These are phyloP conservation scores for Epinephelus lanceolatus DNA, from an alignment of 2,113 vertebrate genomes.

Conservation along the genomic window DNA sequence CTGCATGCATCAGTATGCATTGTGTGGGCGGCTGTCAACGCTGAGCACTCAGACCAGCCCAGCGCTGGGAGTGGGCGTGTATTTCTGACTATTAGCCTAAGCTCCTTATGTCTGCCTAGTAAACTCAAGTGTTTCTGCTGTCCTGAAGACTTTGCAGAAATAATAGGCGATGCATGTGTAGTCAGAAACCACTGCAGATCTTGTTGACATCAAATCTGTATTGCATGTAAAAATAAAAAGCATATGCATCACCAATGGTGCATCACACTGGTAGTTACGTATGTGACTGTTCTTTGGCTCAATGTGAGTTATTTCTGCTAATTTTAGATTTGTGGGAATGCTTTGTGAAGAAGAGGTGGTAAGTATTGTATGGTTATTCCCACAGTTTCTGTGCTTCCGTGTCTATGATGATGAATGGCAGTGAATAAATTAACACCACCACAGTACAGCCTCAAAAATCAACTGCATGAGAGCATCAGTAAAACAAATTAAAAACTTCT, in stretches of 20 bases:
- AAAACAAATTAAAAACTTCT: neutral
- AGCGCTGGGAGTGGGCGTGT: conserved; percentile 19
- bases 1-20: conserved; percentile 41
- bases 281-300: neutral
- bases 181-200: neutral
- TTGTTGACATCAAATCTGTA: neutral
- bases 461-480: neutral
- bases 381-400: too few species aligned
- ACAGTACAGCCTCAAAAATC: neutral
- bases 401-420: neutral
- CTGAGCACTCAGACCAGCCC: conserved; percentile 37
- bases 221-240: neutral
- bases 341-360: neutral
- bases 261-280: neutral
- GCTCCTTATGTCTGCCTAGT: conserved; percentile 33
- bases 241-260: neutral
- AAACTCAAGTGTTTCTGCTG: conserved; percentile 36
- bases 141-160: conserved; percentile 14
- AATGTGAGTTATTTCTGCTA: neutral
- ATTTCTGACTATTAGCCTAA: conserved; percentile 37
- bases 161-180: neutral
- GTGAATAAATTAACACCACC: neutral
- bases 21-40: conserved; percentile 53
- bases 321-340: neutral
- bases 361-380: neutral